These are phyloP conservation scores for Suillia variegata DNA, from an alignment of 2,888 invertebrate species.

Conservation along the genomic window DNA sequence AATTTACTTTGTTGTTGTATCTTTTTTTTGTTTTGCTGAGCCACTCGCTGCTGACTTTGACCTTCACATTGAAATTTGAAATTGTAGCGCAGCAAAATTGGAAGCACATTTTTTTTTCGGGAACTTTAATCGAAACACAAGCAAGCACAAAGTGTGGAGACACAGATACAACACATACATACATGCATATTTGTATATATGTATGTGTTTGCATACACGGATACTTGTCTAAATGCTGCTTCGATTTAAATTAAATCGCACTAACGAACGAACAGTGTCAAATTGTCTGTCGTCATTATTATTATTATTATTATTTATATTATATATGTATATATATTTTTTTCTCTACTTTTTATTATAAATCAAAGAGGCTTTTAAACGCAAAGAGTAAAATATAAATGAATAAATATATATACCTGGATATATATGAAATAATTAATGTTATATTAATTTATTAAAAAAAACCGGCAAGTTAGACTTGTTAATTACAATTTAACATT, in stretches of 20 bases:
- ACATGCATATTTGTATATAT: background rate
- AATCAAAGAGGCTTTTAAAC: too few relatives aligned
- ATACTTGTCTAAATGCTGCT: too few relatives aligned
- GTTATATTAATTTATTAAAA: too few relatives aligned
- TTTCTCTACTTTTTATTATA: too few relatives aligned
- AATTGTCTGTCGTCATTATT: slow-evolving; percentile 1
- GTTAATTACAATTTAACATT: too few relatives aligned
- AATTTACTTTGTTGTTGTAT: slow-evolving; percentile 4
- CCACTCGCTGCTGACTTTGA: slow-evolving; percentile 17
- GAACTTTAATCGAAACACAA: background rate
- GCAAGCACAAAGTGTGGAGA: background rate
- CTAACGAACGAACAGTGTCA: background rate
- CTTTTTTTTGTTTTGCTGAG: slow-evolving; percentile 7
- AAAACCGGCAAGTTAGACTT: too few relatives aligned
- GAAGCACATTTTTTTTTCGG: background rate
- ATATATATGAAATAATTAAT: too few relatives aligned
- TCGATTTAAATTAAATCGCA: background rate
- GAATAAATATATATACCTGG: too few relatives aligned
- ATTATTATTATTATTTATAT: background rate
- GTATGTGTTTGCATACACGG: too few relatives aligned
- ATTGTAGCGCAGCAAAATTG: slow-evolving; percentile 8
- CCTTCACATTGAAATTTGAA: slow-evolving; percentile 21
- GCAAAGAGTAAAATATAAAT: too few relatives aligned
- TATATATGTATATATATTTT: background rate
- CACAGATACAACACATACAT: background rate